A percentile compares a stretch with the other conserved stretches of the same genome.
Evolutionary conservation across 2,113 vertebrate species (phyloP).

Genomic region (Rhinoderma darwinii): DNA sequence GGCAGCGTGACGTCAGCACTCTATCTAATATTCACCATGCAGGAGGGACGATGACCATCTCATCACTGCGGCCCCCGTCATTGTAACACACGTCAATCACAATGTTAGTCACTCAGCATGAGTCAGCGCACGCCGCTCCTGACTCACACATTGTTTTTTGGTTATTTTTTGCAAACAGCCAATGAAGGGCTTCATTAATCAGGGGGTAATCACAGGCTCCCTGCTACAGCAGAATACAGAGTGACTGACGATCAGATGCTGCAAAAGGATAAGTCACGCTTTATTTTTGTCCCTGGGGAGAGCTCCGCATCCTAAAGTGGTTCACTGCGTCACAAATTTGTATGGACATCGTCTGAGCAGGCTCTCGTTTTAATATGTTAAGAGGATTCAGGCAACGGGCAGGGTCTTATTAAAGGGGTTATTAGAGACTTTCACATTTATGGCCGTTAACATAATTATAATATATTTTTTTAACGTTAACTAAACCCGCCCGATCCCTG

Average conservation of each 20-base stretch:
- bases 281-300: background rate
- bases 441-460: too few relatives aligned
- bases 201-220: too few relatives aligned
- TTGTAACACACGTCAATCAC: background rate
- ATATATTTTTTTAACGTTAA: too few relatives aligned
- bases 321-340: background rate
- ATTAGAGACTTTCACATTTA: too few relatives aligned
- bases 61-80: background rate
- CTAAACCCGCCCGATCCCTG: too few relatives aligned
- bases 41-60: background rate
- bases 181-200: background rate
- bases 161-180: background rate
- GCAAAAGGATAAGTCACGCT: background rate
- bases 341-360: background rate
- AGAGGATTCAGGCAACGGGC: too few relatives aligned
- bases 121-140: slow-evolving; percentile 1
- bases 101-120: slow-evolving; percentile 12
- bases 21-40: background rate
- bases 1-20: background rate
- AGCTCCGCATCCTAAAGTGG: background rate
- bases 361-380: too few relatives aligned
- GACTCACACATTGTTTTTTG: background rate
- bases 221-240: background rate
- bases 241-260: background rate
- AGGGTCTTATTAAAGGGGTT: too few relatives aligned